Evolutionary conservation across 1,140 invertebrate genomes (phyloP), one percentile per base, ranked within the genome.

Genomic region (Pogonognathellus flavescens): DNA sequence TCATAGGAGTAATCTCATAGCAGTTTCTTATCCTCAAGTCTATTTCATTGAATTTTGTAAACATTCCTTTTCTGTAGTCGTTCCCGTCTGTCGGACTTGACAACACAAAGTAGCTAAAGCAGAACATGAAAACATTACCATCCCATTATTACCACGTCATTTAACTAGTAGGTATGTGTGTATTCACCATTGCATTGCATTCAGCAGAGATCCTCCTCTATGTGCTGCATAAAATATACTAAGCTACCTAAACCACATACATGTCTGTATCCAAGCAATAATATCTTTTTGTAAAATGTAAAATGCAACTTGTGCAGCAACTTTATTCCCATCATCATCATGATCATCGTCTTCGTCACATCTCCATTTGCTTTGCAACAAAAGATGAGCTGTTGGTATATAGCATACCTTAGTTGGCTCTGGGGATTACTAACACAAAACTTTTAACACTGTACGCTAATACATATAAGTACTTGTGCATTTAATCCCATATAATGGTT

Each of bases 81-180:
- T 76, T 76, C 70, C 70, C 16, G 14, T 76, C 41, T 31, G 41
- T 41, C 13, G 70, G 31, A 76, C 31, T 70, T 41, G 31, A 76
- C 70, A 76, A 50, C 53, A 57, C 14, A 9, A 18, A 76, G 70
- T 49, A 76, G 70, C 70, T 76, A 76, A 66, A 76, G 70, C 70
- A 76, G 70, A 76, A 76, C 70, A 76, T 49, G 41, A 76, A 25
- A 76, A 76, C 70, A 76, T 66, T 66, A 25, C 62, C 62, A 66
- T 66, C 22, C 22, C 62, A 70, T 70, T 49, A 14, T 50, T 50
- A 18, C 41, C 16, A 16, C 13, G 1, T 49, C 70, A 25, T 25
- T 14, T 31, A 14, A 66, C 62, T 9, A 66, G 18, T 0, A 20
- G 22, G 25, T 66, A 13, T 25, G 22, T 66, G 25, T 66, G 62